Base-by-base conservation (phyloP, 2,888 invertebrate genomes). In the Parnassius glacialis region DNA sequence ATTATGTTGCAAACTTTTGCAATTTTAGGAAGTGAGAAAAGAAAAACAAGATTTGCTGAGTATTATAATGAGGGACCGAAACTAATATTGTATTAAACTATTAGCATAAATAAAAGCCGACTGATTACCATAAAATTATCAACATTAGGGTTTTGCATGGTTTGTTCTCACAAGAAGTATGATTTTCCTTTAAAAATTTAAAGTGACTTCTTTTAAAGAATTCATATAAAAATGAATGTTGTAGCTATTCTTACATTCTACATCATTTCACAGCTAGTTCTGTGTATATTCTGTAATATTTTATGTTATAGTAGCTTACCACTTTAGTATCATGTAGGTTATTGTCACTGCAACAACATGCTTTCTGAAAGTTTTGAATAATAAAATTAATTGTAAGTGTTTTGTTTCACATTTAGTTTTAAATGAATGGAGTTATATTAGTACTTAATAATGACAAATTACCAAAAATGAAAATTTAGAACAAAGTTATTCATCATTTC, bases 221-320 rank as follows among this genome's bases (percentile, higher is more conserved):
- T 53, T 42, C n/a, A 25, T 48, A 16, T 44, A 43, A 42, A 44
- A 50, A 59, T 57, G 20, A 53, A 61, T 51, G 58, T 60, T 54
- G 50, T 59, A 57, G 57, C 25, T 59, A 62, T 73, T 70, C 61
- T 67, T 75, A 69, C 66, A 69, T 73, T 67, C 70, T 72, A 69
- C 77, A 84, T 82, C 84, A 84, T 87, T 85, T 80, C 78, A 74
- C 83, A 83, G 84, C 87, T 88, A 89, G 86, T 87, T 81, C 79
- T 79, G 79, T 78, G 75, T 79, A 80, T 80, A 73, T 71, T 74
- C 73, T 74, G 66, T 71, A 72, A 70, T 72, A 67, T 67, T 67
- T 72, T 70, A 64, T 65, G 64, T 73, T 74, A 68, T 68, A 62
- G 59, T 69, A 72, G 69, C 74, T 71, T 51, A 20, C 70, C 70